Evolutionary conservation across 2,113 vertebrate genomes (phyloP).

Genomic region (Tragelaphus scriptus): DNA sequence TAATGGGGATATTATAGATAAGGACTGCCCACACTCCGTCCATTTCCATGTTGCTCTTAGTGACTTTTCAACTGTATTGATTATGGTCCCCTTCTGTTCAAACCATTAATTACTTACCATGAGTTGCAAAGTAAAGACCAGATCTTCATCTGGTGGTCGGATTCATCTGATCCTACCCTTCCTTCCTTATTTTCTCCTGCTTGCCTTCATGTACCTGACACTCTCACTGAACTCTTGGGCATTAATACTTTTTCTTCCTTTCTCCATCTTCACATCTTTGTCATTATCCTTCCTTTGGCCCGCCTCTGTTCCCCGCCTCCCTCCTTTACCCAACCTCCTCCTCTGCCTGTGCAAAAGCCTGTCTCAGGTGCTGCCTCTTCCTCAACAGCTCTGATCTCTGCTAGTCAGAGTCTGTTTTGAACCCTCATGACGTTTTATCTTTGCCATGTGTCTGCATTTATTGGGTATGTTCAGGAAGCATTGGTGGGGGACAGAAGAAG

Average conservation of each 20-base stretch:
- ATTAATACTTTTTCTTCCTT: neutral
- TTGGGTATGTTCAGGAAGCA: neutral
- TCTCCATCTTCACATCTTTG: neutral
- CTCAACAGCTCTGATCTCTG: neutral
- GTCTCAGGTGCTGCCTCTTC: neutral
- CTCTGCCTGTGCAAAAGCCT: neutral
- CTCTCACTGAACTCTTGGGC: neutral
- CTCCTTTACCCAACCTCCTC: neutral
- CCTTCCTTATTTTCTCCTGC: neutral
- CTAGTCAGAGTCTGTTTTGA: neutral
- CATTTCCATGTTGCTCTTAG: neutral
- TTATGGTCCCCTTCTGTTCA: neutral
- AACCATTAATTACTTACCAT: neutral
- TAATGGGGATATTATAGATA: neutral
- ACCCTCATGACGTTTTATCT: neutral
- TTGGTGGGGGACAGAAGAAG: neutral
- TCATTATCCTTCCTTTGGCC: neutral
- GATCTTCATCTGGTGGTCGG: neutral
- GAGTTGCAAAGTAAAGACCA: constrained; percentile 18
- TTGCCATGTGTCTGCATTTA: neutral
- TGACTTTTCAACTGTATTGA: neutral
- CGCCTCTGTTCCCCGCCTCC: accelerated
- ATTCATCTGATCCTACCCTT: neutral
- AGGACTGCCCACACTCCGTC: neutral
- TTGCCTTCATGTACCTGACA: neutral